These are phyloP conservation scores for Megalops cyprinoides DNA, from an alignment of 2,797 vertebrate genomes.

Conservation along the genomic window DNA sequence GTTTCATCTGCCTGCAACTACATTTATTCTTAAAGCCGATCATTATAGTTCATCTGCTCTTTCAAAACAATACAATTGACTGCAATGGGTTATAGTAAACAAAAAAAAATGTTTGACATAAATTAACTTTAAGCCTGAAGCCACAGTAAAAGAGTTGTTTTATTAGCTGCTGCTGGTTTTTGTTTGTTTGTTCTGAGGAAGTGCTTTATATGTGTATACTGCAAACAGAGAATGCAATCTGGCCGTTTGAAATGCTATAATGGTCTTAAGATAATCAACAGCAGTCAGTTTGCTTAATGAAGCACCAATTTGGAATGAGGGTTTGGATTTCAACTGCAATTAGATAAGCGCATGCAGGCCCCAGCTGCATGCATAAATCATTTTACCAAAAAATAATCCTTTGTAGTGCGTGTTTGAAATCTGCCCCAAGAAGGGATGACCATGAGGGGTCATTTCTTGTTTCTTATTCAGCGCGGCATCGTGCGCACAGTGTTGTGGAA, in stretches of 20 bases:
- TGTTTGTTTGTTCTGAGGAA: neutral
- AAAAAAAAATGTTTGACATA: too few species aligned
- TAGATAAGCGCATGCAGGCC: slow-evolving; percentile 12
- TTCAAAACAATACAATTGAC: too few species aligned
- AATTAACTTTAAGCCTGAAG: too few species aligned
- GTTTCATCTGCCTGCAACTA: neutral
- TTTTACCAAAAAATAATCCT: neutral
- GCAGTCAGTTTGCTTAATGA: slow-evolving; percentile 23
- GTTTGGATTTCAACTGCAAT: slow-evolving; percentile 7
- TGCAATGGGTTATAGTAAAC: too few species aligned
- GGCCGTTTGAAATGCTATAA: neutral
- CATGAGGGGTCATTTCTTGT: neutral
- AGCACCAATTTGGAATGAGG: slow-evolving; percentile 21
- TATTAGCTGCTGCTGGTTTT: too few species aligned
- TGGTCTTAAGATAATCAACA: slow-evolving; percentile 14
- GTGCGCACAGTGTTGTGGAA: neutral
- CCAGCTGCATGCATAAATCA: slow-evolving; percentile 21
- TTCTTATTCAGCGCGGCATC: neutral
- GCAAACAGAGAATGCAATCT: neutral
- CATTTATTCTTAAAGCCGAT: neutral
- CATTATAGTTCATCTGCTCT: too few species aligned
- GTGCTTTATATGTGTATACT: neutral
- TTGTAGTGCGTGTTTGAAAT: neutral
- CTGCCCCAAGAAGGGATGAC: neutral
- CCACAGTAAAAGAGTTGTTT: too few species aligned